Evolutionary conservation across 1,140 invertebrate species (phyloP).

Genomic region (Aphaenogaster rudis): DNA sequence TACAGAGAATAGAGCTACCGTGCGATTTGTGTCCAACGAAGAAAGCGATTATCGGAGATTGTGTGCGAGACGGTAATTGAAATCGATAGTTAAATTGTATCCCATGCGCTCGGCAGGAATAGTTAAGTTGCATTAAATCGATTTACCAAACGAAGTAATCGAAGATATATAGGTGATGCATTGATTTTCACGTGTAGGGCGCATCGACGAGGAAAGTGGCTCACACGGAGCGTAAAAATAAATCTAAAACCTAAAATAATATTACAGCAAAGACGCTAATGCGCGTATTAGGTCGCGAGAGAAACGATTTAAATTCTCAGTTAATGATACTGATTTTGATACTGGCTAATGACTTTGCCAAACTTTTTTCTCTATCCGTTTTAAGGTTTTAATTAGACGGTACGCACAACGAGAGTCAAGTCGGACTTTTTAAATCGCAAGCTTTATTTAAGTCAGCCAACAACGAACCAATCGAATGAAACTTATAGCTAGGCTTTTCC

Average conservation of each 20-base stretch:
- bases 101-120: not conserved
- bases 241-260: conserved; percentile 26
- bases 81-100: conserved; percentile 33
- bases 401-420: conserved; percentile 21
- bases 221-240: not conserved
- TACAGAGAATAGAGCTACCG: not conserved
- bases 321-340: not conserved
- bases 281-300: not conserved
- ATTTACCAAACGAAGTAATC: conserved; percentile 25
- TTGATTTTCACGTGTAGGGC: not conserved
- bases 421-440: conserved; percentile 25
- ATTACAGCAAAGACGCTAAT: not conserved
- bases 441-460: conserved; percentile 55
- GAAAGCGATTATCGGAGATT: conserved; percentile 18
- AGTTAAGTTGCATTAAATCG: conserved; percentile 17
- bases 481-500: conserved; percentile 32
- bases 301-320: not conserved
- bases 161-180: not conserved
- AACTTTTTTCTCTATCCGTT: not conserved
- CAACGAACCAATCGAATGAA: conserved; percentile 47
- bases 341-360: not conserved
- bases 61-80: not conserved
- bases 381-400: conserved; percentile 54
- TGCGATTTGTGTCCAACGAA: not conserved
- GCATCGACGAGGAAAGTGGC: not conserved